Percentiles rank a stretch among this genome's conserved stretches.
Conservation (phyloP, 2,797 vertebrate genomes). For the Chaetophractus vellerosus region DNA sequence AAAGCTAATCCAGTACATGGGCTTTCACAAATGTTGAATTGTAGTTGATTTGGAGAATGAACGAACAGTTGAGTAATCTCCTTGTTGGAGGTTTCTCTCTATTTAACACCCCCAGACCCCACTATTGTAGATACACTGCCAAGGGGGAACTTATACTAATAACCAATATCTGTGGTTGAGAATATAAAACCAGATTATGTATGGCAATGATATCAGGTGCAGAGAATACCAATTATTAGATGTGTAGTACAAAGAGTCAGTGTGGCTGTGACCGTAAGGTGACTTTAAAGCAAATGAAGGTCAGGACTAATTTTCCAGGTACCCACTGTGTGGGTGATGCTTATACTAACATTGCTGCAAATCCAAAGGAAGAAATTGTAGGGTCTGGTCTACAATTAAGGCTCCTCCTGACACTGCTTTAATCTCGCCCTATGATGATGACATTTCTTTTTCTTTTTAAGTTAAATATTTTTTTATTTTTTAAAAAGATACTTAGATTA, state of each 20-base stretch:
- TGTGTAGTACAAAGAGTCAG: background rate
- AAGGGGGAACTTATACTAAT: background rate
- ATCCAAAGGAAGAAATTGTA: background rate
- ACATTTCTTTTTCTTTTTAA: no score
- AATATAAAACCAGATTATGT: background rate
- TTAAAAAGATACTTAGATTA: no score
- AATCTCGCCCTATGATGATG: background rate
- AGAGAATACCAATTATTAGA: background rate
- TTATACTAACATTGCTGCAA: background rate
- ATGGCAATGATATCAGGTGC: background rate
- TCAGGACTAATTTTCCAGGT: background rate
- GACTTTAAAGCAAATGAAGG: background rate
- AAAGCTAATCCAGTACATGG: accelerated
- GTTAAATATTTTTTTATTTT: no score
- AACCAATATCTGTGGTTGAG: background rate
- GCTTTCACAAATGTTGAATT: background rate
- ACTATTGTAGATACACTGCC: background rate
- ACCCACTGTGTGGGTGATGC: background rate
- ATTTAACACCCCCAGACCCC: background rate
- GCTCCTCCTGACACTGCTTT: background rate
- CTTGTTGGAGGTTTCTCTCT: background rate
- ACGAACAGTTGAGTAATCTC: background rate
- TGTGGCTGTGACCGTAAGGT: background rate
- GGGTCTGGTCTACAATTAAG: background rate
- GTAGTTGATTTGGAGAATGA: background rate